Conservation (phyloP, 2,797 vertebrate genomes). For the Platalea minor region DNA sequence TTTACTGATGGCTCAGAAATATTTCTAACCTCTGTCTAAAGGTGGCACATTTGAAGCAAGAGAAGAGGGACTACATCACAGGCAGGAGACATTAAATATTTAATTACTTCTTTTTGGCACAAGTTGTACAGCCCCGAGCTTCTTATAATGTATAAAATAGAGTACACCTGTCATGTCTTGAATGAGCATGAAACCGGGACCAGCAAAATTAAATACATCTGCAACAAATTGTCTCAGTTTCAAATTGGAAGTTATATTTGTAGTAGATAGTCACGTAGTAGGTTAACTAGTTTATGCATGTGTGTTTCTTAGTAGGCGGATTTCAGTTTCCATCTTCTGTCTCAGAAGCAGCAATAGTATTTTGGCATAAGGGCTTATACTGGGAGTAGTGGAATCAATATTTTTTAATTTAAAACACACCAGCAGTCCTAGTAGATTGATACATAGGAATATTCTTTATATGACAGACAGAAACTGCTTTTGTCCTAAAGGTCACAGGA, state of each 20-base stretch:
- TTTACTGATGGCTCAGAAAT: slow-evolving; percentile 68
- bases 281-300: background rate
- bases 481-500: background rate
- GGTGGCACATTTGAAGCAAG: slow-evolving; percentile 61
- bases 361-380: background rate
- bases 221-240: slow-evolving; percentile 37
- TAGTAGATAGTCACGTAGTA: background rate
- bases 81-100: slow-evolving; percentile 70
- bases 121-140: background rate
- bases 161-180: slow-evolving; percentile 51
- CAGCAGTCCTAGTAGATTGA: background rate
- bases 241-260: slow-evolving; percentile 15
- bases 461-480: background rate
- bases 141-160: slow-evolving; percentile 39
- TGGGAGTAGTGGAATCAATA: background rate
- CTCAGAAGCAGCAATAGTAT: background rate
- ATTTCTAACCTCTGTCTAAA: slow-evolving; percentile 71
- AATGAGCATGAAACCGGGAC: slow-evolving; percentile 50
- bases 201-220: slow-evolving; percentile 62
- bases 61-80: slow-evolving; percentile 55
- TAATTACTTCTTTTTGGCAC: slow-evolving; percentile 53
- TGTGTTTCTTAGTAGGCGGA: background rate
- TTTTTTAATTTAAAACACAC: background rate
- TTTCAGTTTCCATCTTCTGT: background rate
- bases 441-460: background rate